Evolutionary conservation across 2,888 invertebrate genomes (phyloP).

Genomic region (Alsophila aescularia): DNA sequence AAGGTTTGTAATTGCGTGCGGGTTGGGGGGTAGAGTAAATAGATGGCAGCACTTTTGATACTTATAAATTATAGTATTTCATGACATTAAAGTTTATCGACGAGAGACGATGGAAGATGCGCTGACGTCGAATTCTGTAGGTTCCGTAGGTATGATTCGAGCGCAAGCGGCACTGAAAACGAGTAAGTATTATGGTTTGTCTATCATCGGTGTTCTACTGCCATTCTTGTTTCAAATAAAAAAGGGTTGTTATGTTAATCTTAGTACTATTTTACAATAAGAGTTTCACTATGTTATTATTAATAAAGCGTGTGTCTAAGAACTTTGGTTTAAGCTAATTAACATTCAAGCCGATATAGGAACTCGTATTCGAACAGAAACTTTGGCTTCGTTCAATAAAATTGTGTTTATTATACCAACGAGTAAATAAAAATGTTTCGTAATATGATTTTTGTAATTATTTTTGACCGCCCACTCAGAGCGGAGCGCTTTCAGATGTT

Average conservation of each 20-base stretch:
- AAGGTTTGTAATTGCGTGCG: constrained; percentile 57
- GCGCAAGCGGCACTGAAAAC: background rate
- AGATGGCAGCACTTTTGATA: constrained; percentile 59
- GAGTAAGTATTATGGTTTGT: constrained; percentile 29
- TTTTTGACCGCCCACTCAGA: constrained; percentile 75
- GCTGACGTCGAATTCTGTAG: constrained; percentile 11
- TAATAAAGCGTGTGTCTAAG: constrained; percentile 73
- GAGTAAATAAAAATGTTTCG: constrained; percentile 83
- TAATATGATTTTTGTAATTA: constrained; percentile 84
- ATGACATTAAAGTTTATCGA: constrained; percentile 35
- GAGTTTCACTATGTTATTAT: constrained; percentile 73
- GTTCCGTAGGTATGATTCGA: constrained; percentile 8
- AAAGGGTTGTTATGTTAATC: constrained; percentile 80
- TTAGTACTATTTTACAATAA: constrained; percentile 74
- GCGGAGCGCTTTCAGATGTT: constrained; percentile 69
- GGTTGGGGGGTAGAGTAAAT: constrained; percentile 41
- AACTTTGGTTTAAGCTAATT: constrained; percentile 74
- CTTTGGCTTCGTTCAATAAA: constrained; percentile 80
- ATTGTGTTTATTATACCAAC: constrained; percentile 82
- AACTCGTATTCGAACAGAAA: constrained; percentile 69
- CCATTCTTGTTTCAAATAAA: constrained; percentile 66
- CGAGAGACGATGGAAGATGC: background rate
- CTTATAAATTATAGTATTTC: constrained; percentile 50
- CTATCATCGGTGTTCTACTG: constrained; percentile 23
- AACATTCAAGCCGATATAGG: constrained; percentile 70